phyloP scores from a whole-genome alignment of 2,888 invertebrate species.

The Rhyacophila evoluta region DNA sequence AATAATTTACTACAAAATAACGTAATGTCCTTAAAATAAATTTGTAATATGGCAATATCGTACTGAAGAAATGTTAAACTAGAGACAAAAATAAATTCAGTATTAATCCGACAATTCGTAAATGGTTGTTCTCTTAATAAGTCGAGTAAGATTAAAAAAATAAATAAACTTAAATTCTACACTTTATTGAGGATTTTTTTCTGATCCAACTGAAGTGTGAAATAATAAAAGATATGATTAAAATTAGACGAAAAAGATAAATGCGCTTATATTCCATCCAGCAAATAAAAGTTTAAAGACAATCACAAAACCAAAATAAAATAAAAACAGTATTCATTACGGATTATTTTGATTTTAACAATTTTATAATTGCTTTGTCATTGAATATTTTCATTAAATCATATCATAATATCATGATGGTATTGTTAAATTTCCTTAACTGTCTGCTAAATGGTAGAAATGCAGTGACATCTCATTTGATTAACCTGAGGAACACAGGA shows the following conservation, averaged over 20 bases:
- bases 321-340: background rate
- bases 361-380: background rate
- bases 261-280: conserved; percentile 44
- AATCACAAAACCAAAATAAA: conserved; percentile 35
- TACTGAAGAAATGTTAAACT: conserved; percentile 41
- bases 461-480: too few relatives aligned
- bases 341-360: background rate
- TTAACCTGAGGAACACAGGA: too few relatives aligned
- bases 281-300: conserved; percentile 35
- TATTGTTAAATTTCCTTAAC: too few relatives aligned
- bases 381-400: background rate
- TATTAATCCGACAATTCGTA: conserved; percentile 35
- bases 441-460: too few relatives aligned
- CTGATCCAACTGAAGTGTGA: background rate
- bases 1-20: conserved; percentile 37
- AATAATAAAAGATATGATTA: conserved; percentile 13
- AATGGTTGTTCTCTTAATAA: conserved; percentile 30
- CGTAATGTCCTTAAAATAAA: conserved; percentile 29
- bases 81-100: conserved; percentile 43
- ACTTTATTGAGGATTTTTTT: background rate
- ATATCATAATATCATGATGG: too few relatives aligned
- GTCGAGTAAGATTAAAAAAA: conserved; percentile 1
- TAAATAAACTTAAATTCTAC: background rate
- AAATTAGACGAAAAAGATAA: conserved; percentile 26
- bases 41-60: conserved; percentile 39